Evolutionary conservation across 2,113 vertebrate species (phyloP).

Genomic region (Tenrec ecaudatus): DNA sequence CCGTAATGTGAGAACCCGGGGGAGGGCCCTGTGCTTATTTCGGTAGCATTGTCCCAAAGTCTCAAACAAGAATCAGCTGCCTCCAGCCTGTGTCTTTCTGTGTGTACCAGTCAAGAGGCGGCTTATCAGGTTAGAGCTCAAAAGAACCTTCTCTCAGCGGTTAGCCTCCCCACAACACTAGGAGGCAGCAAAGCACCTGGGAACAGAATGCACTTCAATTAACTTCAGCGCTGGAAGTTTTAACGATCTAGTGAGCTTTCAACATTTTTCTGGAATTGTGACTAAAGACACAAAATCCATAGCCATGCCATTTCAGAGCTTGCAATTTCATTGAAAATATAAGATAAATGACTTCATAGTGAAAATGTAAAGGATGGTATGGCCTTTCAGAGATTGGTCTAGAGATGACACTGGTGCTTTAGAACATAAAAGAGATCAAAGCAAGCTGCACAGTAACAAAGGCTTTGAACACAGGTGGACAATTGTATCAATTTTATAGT

Average conservation of each 20-base stretch:
- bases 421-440: not conserved
- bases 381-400: not conserved
- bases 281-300: not conserved
- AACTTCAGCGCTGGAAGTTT: slow-evolving; percentile 7
- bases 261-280: not conserved
- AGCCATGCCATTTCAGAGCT: not conserved
- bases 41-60: not conserved
- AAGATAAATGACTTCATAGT: not conserved
- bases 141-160: not conserved
- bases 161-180: slow-evolving; percentile 44
- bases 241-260: not conserved
- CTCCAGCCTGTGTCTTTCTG: not conserved
- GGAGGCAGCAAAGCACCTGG: slow-evolving; percentile 79
- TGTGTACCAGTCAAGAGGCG: not conserved
- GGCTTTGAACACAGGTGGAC: not conserved
- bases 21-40: not conserved
- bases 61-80: not conserved
- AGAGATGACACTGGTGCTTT: not conserved
- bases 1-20: accelerated
- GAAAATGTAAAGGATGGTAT: not conserved
- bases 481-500: not conserved
- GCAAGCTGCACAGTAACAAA: not conserved
- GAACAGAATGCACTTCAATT: slow-evolving; percentile 46
- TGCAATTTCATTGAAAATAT: not conserved
- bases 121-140: not conserved